Evolutionary conservation across 1,140 invertebrate species (phyloP).

Genomic region (Capitella teleta): DNA sequence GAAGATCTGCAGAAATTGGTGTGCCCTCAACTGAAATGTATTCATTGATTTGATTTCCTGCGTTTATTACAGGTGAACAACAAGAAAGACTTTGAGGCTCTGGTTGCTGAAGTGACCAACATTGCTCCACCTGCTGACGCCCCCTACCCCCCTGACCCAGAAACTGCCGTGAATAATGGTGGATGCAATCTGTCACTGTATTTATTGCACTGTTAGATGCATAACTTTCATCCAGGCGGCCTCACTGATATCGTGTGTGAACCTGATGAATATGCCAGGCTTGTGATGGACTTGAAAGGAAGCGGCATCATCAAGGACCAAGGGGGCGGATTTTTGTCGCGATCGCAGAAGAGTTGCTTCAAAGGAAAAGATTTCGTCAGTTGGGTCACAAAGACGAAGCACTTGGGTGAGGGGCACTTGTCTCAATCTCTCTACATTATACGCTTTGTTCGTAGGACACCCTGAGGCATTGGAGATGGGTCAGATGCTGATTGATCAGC

Average conservation of each 20-base stretch:
- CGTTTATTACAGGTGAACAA: conserved; percentile 19
- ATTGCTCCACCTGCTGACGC: conserved; percentile 19
- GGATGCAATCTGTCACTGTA: not conserved
- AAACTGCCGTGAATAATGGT: conserved; percentile 19
- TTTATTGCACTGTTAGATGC: not conserved
- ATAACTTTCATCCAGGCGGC: not conserved
- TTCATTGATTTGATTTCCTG: not conserved
- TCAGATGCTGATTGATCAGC: conserved; percentile 34
- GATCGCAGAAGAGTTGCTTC: conserved; percentile 38
- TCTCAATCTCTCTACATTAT: not conserved
- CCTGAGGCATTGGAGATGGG: conserved; percentile 33
- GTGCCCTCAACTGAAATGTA: conserved; percentile 7
- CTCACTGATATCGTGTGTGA: conserved; percentile 24
- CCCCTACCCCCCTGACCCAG: conserved; percentile 26
- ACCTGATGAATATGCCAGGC: conserved; percentile 30
- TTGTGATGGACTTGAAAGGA: conserved; percentile 27
- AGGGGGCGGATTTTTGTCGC: conserved; percentile 19
- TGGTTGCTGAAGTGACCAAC: conserved; percentile 21
- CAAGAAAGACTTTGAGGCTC: conserved; percentile 16
- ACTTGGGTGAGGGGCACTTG: conserved; percentile 21
- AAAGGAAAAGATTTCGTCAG: conserved; percentile 38
- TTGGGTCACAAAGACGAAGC: conserved; percentile 37
- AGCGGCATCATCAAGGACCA: conserved; percentile 36
- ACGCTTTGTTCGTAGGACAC: conserved; percentile 20
- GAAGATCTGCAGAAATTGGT: conserved; percentile 30